Conservation (phyloP, 2,888 invertebrate genomes). For the Apamea epomidion region DNA sequence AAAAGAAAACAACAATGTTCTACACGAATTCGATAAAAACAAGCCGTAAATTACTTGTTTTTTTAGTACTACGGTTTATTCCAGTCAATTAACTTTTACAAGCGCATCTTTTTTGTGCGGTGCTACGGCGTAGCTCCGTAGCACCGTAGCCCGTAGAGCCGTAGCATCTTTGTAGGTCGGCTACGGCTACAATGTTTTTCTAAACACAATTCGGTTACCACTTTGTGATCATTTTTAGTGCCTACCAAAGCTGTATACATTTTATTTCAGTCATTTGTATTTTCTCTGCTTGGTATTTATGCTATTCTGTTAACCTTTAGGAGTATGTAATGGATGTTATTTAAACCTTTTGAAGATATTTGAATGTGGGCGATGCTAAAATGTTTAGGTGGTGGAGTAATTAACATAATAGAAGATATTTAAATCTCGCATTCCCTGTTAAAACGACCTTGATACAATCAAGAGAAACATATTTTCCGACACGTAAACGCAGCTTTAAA, state of each 20-base stretch:
- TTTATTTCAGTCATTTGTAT: constrained; percentile 22
- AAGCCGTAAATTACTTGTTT: constrained; percentile 66
- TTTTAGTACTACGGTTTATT: constrained; percentile 67
- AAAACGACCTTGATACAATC: not conserved
- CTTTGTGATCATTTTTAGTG: constrained; percentile 42
- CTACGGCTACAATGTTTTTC: constrained; percentile 60
- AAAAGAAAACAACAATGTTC: constrained; percentile 64
- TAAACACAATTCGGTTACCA: constrained; percentile 54
- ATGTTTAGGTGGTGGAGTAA: too few species aligned
- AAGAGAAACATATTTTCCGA: constrained; percentile 28
- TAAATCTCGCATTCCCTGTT: not conserved
- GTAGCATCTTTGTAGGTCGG: constrained; percentile 72
- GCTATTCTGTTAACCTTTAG: not conserved
- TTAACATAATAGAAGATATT: not conserved
- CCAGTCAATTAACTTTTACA: constrained; percentile 75
- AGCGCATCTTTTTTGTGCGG: constrained; percentile 69
- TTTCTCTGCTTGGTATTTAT: not conserved
- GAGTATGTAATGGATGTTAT: not conserved
- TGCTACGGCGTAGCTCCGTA: constrained; percentile 71
- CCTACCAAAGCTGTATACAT: constrained; percentile 14
- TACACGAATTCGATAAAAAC: constrained; percentile 66
- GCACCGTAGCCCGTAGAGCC: constrained; percentile 55
- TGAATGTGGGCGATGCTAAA: not conserved
- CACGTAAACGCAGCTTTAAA: constrained; percentile 13
- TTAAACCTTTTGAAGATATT: constrained; percentile 5